Evolutionary conservation across 1,140 invertebrate genomes (phyloP), one percentile per base, ranked within the genome.

Genomic region (Drosophila repleta): DNA sequence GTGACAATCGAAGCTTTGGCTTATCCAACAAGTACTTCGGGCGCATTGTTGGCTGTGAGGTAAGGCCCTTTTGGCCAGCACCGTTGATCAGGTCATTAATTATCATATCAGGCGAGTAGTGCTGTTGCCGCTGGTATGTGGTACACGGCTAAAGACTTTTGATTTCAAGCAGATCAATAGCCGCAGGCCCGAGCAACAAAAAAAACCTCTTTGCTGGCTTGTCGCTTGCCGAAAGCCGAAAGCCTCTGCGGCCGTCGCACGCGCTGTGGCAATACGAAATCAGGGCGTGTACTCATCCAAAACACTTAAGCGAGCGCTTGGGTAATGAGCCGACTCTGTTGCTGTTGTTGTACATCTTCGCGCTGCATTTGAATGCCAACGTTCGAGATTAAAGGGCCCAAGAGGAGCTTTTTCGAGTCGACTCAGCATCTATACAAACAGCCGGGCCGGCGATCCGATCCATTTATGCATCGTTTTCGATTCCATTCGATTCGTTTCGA

Each of bases 141-240:
- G 55, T 53, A 73, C 49, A 79, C 73, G 69, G 43, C 72, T 76
- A 82, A 83, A 88, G 79, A 91, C 90, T 91, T 91, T 91, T 90
- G 90, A 91, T 91, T 90, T 91, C 90, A 64, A 85, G 78, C 90
- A 87, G 83, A 90, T 90, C 82, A 91, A 91, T 90, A 91, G 82
- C 90, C 74, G 70, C 53, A 52, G 85, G 90, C 71, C 39, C 43
- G 39, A 15, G 7, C 39, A 43, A 43, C 39, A 43, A 45, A 20
- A 21, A 29, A 51, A 58, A 66, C 37, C 24, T 66, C 49, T 60
- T 53, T 53, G 58, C 11, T 71, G 52, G 41, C 63, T 57, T 57
- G 39, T 10, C 41, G n/a, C n/a, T 56, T 71, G 57, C 18, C 20
- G 24, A 26, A 26, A 26, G n/a, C n/a, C 7, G 13, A n/a, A 17